Percentiles rank a stretch among this genome's conserved stretches.
These are phyloP conservation scores for Frankliniella intonsa DNA, from an alignment of 2,888 invertebrate genomes.

Conservation along the genomic window DNA sequence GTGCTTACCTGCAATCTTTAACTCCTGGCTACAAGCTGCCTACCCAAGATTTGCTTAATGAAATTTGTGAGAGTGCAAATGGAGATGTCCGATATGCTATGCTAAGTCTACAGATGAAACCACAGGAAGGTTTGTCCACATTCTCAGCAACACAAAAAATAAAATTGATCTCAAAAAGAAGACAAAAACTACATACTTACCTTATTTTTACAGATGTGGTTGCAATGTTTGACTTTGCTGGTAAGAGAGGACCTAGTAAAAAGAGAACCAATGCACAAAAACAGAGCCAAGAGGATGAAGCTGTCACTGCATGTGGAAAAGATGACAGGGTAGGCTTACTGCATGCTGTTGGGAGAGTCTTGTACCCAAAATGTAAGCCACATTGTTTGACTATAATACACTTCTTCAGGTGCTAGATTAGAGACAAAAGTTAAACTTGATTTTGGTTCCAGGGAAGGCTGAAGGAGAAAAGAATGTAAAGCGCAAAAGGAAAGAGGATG, in stretches of 20 bases:
- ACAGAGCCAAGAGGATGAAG: not conserved
- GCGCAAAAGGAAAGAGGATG: constrained; percentile 10
- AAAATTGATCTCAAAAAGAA: too few relatives aligned
- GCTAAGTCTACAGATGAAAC: constrained; percentile 11
- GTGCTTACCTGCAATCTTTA: not conserved
- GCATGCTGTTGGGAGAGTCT: not conserved
- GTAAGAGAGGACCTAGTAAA: not conserved
- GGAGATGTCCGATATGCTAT: constrained; percentile 19
- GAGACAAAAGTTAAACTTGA: not conserved
- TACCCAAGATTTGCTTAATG: not conserved
- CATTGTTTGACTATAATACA: not conserved
- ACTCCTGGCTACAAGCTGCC: not conserved
- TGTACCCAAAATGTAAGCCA: not conserved
- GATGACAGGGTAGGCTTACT: not conserved
- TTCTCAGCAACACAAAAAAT: too few relatives aligned
- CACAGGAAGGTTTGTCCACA: not conserved
- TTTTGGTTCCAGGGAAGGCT: not conserved
- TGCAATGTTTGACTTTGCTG: not conserved
- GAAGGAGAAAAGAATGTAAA: not conserved
- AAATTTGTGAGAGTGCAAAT: constrained; percentile 8
- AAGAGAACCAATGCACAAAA: not conserved
- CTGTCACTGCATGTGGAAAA: constrained; percentile 3
- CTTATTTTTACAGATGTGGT: not conserved
- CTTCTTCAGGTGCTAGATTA: not conserved
- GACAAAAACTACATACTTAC: not conserved